Evolutionary conservation across 2,888 invertebrate genomes (phyloP).

Genomic region (Rhabditoides inermis): DNA sequence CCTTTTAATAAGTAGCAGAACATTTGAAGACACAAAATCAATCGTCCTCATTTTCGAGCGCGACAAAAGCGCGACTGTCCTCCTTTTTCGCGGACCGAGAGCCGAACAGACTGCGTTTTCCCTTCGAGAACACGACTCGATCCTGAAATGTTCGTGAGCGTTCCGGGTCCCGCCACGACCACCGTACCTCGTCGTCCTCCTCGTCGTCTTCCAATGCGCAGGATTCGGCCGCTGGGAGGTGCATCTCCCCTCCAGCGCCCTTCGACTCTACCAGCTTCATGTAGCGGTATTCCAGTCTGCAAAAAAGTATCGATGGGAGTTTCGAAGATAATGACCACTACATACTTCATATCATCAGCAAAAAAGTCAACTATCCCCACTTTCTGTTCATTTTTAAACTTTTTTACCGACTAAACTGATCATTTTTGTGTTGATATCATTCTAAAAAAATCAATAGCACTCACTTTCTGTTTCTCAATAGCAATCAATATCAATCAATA

Average conservation of each 20-base stretch:
- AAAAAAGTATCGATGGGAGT: slow-evolving; percentile 3
- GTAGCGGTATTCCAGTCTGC: slow-evolving; percentile 46
- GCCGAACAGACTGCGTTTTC: slow-evolving; percentile 9
- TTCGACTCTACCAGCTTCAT: slow-evolving; percentile 37
- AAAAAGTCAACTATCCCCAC: too few species aligned
- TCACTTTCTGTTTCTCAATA: neutral
- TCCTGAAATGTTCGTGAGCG: too few species aligned
- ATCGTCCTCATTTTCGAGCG: slow-evolving; percentile 24
- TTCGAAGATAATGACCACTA: neutral
- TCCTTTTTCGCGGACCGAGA: slow-evolving; percentile 5
- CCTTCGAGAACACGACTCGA: slow-evolving; percentile 31
- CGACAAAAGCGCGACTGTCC: slow-evolving; percentile 25
- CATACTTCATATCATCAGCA: too few species aligned
- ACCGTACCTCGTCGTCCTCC: slow-evolving; percentile 30
- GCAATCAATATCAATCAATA: neutral
- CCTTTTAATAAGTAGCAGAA: too few species aligned
- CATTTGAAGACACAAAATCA: neutral
- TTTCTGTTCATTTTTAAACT: slow-evolving; percentile 1
- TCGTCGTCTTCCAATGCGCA: slow-evolving; percentile 44
- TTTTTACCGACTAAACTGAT: neutral
- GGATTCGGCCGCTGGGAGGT: slow-evolving; percentile 35
- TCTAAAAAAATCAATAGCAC: neutral
- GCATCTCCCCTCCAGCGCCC: slow-evolving; percentile 24
- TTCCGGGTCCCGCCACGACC: too few species aligned
- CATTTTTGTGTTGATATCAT: too few species aligned